These are phyloP conservation scores for Tribolium madens DNA, from an alignment of 1,140 invertebrate genomes.

Conservation along the genomic window DNA sequence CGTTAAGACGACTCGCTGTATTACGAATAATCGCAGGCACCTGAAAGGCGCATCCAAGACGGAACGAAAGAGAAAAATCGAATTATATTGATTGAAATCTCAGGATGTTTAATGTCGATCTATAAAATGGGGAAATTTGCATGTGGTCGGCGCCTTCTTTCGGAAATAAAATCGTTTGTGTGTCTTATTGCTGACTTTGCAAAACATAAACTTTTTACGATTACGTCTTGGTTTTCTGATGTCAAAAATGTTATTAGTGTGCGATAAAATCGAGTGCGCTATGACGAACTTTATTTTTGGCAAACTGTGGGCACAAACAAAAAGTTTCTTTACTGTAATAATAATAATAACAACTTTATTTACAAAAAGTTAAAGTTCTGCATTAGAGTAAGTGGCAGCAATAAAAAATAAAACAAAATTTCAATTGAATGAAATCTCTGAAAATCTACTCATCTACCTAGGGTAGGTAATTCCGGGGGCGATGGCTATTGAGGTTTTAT, in stretches of 20 bases:
- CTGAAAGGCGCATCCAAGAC: neutral
- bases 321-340: neutral
- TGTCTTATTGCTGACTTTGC: neutral
- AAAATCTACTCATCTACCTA: too few species aligned
- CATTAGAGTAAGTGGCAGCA: too few species aligned
- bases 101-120: neutral
- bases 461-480: too few species aligned
- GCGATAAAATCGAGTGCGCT: neutral
- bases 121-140: neutral
- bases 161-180: neutral
- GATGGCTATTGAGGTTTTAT: too few species aligned
- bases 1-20: neutral
- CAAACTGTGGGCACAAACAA: neutral
- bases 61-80: neutral
- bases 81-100: neutral
- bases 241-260: neutral
- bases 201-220: conserved; percentile 3
- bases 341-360: too few species aligned
- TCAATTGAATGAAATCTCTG: too few species aligned
- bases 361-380: too few species aligned
- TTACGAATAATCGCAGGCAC: neutral
- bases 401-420: too few species aligned
- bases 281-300: neutral
- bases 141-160: neutral
- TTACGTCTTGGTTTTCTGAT: neutral